Conservation (phyloP, 2,888 invertebrate species). For the Mythimna lalbum region DNA sequence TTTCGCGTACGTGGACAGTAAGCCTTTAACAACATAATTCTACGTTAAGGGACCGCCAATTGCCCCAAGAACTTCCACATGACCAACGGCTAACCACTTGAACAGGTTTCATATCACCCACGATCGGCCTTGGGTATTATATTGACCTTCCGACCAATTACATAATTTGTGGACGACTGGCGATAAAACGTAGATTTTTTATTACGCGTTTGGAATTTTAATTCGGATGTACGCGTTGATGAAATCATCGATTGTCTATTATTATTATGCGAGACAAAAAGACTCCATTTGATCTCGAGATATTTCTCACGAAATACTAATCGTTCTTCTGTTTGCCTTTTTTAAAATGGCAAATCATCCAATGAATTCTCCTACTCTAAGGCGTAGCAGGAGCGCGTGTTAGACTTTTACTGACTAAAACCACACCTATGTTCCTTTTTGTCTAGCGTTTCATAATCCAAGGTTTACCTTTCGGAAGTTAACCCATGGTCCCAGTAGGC, state of each 20-base stretch:
- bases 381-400: too few relatives aligned
- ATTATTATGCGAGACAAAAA: slow-evolving; percentile 10
- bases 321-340: not conserved
- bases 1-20: too few relatives aligned
- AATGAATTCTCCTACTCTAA: too few relatives aligned
- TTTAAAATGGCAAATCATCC: too few relatives aligned
- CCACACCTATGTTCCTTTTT: too few relatives aligned
- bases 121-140: slow-evolving; percentile 77
- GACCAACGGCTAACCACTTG: slow-evolving; percentile 66
- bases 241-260: slow-evolving; percentile 61
- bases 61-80: slow-evolving; percentile 70
- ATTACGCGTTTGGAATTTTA: slow-evolving; percentile 66
- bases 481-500: too few relatives aligned
- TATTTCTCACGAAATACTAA: slow-evolving; percentile 15
- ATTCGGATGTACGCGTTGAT: slow-evolving; percentile 59
- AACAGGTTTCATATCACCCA: slow-evolving; percentile 77
- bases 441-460: too few relatives aligned
- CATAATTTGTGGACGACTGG: slow-evolving; percentile 77
- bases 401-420: too few relatives aligned
- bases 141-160: slow-evolving; percentile 81
- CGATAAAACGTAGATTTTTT: slow-evolving; percentile 72
- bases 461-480: too few relatives aligned
- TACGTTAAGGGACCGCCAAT: slow-evolving; percentile 65
- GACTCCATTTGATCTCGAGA: not conserved
- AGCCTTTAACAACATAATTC: slow-evolving; percentile 69